Conservation (phyloP, 2,113 vertebrate species). For the Chunga burmeisteri region DNA sequence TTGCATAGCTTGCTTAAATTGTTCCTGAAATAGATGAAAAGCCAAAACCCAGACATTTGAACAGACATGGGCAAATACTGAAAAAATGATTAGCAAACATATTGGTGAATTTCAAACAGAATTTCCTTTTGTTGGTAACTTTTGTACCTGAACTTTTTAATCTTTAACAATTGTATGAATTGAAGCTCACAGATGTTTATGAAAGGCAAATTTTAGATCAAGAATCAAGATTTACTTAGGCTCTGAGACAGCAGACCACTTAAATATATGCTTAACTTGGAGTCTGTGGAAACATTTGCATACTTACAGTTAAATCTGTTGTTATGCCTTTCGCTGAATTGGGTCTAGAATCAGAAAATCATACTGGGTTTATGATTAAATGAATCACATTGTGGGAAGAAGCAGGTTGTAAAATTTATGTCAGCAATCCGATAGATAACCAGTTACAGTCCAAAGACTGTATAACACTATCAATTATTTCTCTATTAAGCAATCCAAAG, state of each 20-base stretch:
- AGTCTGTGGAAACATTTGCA: conserved; percentile 43
- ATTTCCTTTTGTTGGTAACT: conserved; percentile 46
- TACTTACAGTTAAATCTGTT: conserved; percentile 10
- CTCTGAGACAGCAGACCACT: neutral
- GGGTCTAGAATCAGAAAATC: neutral
- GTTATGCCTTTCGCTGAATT: neutral
- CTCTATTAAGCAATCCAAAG: neutral
- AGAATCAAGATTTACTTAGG: conserved; percentile 33
- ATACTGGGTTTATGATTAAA: neutral
- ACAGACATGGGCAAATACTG: conserved; percentile 42
- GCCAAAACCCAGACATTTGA: conserved; percentile 47
- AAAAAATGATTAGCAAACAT: conserved; percentile 58
- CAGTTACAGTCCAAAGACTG: neutral
- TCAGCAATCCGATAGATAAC: neutral
- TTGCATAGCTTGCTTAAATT: conserved; percentile 55
- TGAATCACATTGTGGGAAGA: neutral
- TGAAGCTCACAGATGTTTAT: conserved; percentile 38
- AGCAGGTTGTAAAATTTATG: neutral
- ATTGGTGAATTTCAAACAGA: conserved; percentile 43
- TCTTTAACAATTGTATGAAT: neutral
- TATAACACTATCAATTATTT: neutral
- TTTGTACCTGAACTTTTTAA: conserved; percentile 39
- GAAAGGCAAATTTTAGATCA: conserved; percentile 57
- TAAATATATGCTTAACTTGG: conserved; percentile 25
- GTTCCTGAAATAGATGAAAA: conserved; percentile 55